Percentiles rank a stretch among this genome's conserved stretches.
These are phyloP conservation scores for Deilephila elpenor DNA, from an alignment of 2,888 invertebrate genomes.

Conservation along the genomic window DNA sequence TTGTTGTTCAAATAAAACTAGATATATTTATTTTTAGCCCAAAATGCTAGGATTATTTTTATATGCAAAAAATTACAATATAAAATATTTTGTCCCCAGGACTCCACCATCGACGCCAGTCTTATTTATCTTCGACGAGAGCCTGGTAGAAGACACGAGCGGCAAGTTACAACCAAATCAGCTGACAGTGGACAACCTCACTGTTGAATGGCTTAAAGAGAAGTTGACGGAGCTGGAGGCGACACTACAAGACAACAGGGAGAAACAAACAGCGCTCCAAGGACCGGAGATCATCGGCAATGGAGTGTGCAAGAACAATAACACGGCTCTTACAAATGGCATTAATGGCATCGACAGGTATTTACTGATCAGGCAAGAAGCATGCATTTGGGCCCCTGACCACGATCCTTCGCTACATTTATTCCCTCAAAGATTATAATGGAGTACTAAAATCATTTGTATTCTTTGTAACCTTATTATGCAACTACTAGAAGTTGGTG, in stretches of 20 bases:
- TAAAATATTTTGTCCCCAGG: constrained; percentile 73
- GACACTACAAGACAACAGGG: constrained; percentile 91
- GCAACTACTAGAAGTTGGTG: too few species aligned
- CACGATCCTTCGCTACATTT: too few species aligned
- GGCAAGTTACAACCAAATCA: constrained; percentile 94
- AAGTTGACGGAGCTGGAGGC: constrained; percentile 91
- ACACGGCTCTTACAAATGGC: constrained; percentile 79
- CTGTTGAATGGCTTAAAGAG: constrained; percentile 94
- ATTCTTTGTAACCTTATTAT: too few species aligned
- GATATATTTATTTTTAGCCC: too few species aligned
- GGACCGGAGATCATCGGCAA: constrained; percentile 82
- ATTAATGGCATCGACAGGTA: constrained; percentile 83
- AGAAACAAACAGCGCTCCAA: constrained; percentile 86
- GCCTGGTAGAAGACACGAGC: constrained; percentile 94
- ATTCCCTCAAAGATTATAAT: too few species aligned
- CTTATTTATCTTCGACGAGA: constrained; percentile 94
- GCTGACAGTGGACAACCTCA: constrained; percentile 95
- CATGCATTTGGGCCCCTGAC: too few species aligned
- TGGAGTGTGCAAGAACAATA: constrained; percentile 80
- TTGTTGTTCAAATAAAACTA: too few species aligned
- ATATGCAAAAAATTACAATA: background rate
- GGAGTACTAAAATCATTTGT: too few species aligned
- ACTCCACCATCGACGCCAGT: constrained; percentile 91
- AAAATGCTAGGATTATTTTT: too few species aligned
- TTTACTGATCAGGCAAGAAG: background rate